phyloP scores from a whole-genome alignment of 2,888 invertebrate species.

The Fragum sueziense region DNA sequence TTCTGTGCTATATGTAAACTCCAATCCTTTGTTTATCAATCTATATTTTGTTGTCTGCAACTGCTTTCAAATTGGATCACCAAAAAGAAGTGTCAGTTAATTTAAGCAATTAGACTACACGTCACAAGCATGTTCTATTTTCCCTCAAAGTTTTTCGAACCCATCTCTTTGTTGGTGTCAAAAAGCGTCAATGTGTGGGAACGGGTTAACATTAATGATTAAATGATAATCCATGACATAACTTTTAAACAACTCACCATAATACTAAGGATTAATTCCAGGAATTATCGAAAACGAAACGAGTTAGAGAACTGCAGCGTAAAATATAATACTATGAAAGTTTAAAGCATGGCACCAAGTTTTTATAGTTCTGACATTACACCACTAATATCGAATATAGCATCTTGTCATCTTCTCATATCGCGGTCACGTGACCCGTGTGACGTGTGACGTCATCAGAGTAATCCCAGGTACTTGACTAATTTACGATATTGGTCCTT shows the following conservation, averaged over 20 bases:
- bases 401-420: not conserved
- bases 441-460: constrained; percentile 15
- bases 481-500: too few relatives aligned
- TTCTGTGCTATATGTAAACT: too few relatives aligned
- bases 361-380: not conserved
- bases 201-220: not conserved
- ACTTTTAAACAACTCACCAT: not conserved
- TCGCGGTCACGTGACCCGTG: not conserved
- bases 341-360: not conserved
- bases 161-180: too few relatives aligned
- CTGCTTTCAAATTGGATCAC: too few relatives aligned
- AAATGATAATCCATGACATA: not conserved
- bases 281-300: not conserved
- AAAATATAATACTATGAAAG: not conserved
- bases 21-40: not conserved
- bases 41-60: too few relatives aligned
- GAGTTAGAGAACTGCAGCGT: not conserved
- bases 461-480: constrained; percentile 9
- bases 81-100: too few relatives aligned
- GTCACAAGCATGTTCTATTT: too few relatives aligned
- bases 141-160: too few relatives aligned
- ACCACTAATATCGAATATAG: not conserved
- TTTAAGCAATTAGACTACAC: too few relatives aligned
- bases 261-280: not conserved
- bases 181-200: not conserved